Percentiles rank a stretch among this genome's conserved stretches.
Conservation (phyloP, 2,113 vertebrate genomes). For the Onychostoma macrolepis region DNA sequence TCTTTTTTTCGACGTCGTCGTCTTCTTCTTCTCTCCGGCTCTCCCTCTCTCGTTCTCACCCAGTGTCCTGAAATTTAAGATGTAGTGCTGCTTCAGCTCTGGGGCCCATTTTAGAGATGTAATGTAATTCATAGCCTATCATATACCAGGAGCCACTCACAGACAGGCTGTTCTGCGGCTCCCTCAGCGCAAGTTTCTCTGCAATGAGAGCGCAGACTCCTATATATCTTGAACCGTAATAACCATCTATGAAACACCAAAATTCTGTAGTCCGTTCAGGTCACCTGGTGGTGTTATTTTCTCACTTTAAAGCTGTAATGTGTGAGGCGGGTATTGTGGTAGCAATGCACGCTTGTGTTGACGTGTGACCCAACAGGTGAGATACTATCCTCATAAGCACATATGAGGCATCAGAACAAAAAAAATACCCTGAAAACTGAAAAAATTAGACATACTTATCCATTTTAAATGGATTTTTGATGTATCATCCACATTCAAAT, state of each 20-base stretch:
- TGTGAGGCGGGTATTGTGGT: not conserved
- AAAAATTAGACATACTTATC: too few species aligned
- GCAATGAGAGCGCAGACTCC: constrained; percentile 42
- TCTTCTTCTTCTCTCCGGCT: constrained; percentile 51
- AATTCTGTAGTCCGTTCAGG: constrained; percentile 50
- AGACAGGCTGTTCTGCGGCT: constrained; percentile 41
- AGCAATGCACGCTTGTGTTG: not conserved
- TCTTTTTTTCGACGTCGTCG: constrained; percentile 64
- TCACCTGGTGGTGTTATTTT: constrained; percentile 27
- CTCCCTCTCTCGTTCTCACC: constrained; percentile 61
- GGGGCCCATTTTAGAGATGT: constrained; percentile 77
- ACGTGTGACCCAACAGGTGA: not conserved
- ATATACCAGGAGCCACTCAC: constrained; percentile 52
- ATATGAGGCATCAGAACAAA: not conserved
- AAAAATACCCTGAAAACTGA: too few species aligned
- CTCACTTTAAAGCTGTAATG: constrained; percentile 23
- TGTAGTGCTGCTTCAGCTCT: constrained; percentile 76
- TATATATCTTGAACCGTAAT: constrained; percentile 49
- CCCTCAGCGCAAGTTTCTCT: constrained; percentile 50
- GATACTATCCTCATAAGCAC: not conserved
- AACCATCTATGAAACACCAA: constrained; percentile 42
- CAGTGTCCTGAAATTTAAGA: constrained; percentile 78
- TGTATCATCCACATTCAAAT: too few species aligned
- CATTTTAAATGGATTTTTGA: too few species aligned
- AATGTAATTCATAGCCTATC: constrained; percentile 78